These are phyloP conservation scores for Monopterus albus DNA, from an alignment of 2,113 vertebrate species.

Conservation along the genomic window DNA sequence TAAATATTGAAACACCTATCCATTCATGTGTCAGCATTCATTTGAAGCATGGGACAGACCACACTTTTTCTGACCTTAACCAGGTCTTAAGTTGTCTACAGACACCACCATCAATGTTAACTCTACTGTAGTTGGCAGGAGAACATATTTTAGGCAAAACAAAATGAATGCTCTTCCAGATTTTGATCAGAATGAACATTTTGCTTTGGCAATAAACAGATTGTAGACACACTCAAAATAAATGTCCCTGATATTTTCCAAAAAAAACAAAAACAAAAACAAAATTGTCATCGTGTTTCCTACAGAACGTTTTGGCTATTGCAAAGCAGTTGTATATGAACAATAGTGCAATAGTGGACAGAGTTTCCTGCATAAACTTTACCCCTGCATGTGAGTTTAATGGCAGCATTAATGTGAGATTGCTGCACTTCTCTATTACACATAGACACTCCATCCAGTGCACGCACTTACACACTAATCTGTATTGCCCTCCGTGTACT, in stretches of 20 bases:
- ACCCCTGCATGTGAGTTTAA: neutral
- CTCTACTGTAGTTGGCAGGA: neutral
- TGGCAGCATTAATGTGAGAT: slow-evolving; percentile 2
- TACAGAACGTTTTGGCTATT: too few relatives aligned
- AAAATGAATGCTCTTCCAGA: neutral
- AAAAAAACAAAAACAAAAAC: too few relatives aligned
- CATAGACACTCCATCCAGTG: neutral
- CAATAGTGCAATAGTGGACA: too few relatives aligned
- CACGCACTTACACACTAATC: slow-evolving; percentile 12
- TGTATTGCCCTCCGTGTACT: slow-evolving; percentile 31
- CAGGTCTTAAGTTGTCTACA: neutral
- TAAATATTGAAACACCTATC: neutral
- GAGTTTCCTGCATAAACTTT: neutral
- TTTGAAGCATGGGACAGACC: neutral
- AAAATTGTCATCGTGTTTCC: too few relatives aligned
- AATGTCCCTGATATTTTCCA: neutral
- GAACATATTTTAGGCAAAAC: too few relatives aligned
- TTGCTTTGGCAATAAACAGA: neutral
- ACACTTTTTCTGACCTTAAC: neutral
- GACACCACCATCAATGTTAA: neutral
- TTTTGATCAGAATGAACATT: too few relatives aligned
- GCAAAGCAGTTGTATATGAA: too few relatives aligned
- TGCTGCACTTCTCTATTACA: slow-evolving; percentile 7
- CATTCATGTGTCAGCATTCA: too few relatives aligned
- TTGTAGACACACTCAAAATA: neutral